Percentiles rank a stretch among this genome's conserved stretches.
phyloP scores from a whole-genome alignment of 2,888 invertebrate genomes.

The Andrena marginata region DNA sequence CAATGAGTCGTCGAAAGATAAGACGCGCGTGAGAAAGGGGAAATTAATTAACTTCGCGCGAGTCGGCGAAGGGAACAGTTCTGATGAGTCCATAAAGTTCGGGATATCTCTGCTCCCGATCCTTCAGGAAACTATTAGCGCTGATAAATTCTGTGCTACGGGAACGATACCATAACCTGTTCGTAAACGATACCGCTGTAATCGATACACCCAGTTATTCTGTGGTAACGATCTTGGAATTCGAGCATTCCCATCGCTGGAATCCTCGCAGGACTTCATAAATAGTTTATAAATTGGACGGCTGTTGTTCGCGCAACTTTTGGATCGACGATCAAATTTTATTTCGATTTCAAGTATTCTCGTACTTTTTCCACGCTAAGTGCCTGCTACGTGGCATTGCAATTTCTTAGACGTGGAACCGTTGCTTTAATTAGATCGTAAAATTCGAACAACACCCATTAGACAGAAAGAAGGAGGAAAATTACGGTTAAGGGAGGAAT shows the following conservation, averaged over 20 bases:
- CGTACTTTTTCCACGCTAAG: background rate
- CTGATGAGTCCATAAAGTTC: background rate
- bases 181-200: background rate
- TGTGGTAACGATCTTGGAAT: background rate
- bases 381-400: background rate
- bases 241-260: background rate
- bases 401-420: background rate
- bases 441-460: constrained; percentile 3
- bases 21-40: constrained; percentile 24
- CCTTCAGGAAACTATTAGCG: constrained; percentile 19
- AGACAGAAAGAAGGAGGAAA: background rate
- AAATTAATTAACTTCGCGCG: constrained; percentile 33
- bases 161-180: background rate
- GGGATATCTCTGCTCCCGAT: constrained; percentile 9
- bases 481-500: background rate
- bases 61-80: background rate
- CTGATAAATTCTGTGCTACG: background rate
- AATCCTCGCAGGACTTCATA: background rate
- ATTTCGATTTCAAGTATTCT: background rate
- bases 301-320: background rate
- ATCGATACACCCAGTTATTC: background rate
- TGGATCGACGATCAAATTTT: background rate
- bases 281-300: background rate
- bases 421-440: constrained; percentile 25
- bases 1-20: constrained; percentile 28